Evolutionary conservation across 2,888 invertebrate genomes (phyloP).

Genomic region (Scaptomyza caliginosa): DNA sequence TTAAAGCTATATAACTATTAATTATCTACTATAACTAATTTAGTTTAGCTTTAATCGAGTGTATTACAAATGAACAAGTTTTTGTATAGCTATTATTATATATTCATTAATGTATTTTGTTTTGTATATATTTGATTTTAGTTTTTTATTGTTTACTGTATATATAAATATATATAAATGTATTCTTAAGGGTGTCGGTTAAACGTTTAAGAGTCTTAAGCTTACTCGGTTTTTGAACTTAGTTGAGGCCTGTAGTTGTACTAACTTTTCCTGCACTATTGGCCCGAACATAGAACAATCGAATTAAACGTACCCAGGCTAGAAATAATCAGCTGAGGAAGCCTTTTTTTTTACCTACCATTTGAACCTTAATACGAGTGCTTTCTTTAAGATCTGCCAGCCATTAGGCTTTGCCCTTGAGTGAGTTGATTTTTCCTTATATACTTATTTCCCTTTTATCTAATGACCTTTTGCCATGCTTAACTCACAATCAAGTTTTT

Average conservation of each 20-base stretch:
- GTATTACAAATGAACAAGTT: constrained; percentile 4
- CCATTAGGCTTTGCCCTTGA: background rate
- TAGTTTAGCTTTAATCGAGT: constrained; percentile 3
- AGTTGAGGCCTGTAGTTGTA: background rate
- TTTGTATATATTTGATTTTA: constrained; percentile 2
- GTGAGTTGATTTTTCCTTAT: background rate
- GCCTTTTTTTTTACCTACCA: too few species aligned
- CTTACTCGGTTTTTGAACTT: background rate
- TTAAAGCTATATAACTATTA: background rate
- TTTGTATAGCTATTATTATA: constrained; percentile 12
- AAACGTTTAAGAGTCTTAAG: background rate
- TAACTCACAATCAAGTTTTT: constrained; percentile 14
- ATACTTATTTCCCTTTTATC: background rate
- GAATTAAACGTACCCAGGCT: too few species aligned
- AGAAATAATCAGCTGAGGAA: too few species aligned
- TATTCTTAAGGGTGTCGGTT: constrained; percentile 10
- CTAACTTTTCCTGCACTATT: constrained; percentile 13
- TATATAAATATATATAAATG: background rate
- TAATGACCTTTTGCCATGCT: constrained; percentile 1
- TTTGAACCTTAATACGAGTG: too few species aligned
- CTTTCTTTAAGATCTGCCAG: background rate
- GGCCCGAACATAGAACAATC: background rate
- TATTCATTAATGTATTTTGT: background rate
- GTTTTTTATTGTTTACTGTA: constrained; percentile 1
- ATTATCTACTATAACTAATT: background rate